phyloP scores from a whole-genome alignment of 2,888 invertebrate genomes.

The Pristionchus fissidentatus region DNA sequence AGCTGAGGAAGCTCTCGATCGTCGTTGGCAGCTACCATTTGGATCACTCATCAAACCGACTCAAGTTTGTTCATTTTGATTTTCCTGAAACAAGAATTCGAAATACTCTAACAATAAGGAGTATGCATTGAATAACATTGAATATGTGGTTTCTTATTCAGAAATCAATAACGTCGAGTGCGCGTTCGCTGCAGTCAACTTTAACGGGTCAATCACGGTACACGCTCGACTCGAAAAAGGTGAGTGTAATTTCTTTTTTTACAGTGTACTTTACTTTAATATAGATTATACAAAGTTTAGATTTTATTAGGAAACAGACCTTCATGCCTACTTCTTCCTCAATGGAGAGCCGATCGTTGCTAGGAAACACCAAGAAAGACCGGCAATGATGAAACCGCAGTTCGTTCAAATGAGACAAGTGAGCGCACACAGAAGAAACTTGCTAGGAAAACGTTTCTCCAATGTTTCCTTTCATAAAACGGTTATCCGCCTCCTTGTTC shows the following conservation, averaged over 20 bases:
- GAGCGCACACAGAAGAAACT: not conserved
- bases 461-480: not conserved
- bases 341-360: conserved; percentile 33
- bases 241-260: too few relatives aligned
- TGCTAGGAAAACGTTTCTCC: too few relatives aligned
- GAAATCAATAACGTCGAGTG: not conserved
- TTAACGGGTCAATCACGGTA: not conserved
- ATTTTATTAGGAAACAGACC: conserved; percentile 33
- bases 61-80: not conserved
- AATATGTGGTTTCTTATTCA: not conserved
- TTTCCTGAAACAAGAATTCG: too few relatives aligned
- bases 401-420: conserved; percentile 33
- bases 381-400: not conserved
- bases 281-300: too few relatives aligned
- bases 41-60: conserved; percentile 13
- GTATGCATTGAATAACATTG: not conserved
- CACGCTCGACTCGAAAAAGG: conserved; percentile 47
- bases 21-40: conserved; percentile 30
- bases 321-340: conserved; percentile 42
- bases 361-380: conserved; percentile 25
- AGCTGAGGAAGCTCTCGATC: not conserved
- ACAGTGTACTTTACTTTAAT: too few relatives aligned
- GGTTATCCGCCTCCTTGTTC: too few relatives aligned
- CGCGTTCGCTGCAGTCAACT: conserved; percentile 28
- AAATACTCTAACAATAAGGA: too few relatives aligned